Evolutionary conservation across 2,113 vertebrate species (phyloP).

Genomic region (Festucalex cinctus): DNA sequence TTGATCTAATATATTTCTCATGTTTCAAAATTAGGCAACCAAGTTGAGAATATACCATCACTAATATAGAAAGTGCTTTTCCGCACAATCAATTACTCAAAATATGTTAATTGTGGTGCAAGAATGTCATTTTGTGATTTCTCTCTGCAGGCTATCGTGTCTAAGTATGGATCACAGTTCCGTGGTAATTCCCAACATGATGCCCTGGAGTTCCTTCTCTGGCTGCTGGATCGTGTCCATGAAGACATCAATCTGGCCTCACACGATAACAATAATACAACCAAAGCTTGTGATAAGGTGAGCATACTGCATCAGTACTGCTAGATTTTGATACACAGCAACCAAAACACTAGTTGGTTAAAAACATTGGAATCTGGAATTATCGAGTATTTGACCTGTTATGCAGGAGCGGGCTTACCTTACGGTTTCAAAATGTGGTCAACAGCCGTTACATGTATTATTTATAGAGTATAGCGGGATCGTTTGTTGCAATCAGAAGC

Average conservation of each 20-base stretch:
- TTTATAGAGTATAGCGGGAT: background rate
- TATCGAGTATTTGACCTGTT: no score
- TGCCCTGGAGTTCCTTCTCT: conserved; percentile 93
- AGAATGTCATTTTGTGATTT: background rate
- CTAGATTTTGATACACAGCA: background rate
- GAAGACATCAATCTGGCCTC: conserved; percentile 83
- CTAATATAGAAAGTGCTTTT: background rate
- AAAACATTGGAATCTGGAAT: no score
- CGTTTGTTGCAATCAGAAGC: conserved; percentile 1
- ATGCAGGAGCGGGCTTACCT: background rate
- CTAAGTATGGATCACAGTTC: conserved; percentile 89
- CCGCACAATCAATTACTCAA: background rate
- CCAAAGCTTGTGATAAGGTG: conserved; percentile 72
- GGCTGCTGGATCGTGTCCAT: conserved; percentile 89
- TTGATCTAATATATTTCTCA: background rate
- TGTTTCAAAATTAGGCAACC: background rate
- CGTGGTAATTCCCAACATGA: conserved; percentile 92
- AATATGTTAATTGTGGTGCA: background rate
- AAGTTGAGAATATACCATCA: background rate
- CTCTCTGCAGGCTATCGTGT: conserved; percentile 80
- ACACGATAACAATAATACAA: conserved; percentile 64
- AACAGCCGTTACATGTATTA: conserved; percentile 4
- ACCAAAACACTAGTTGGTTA: background rate
- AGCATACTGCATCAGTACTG: conserved; percentile 15
- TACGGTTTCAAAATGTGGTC: conserved; percentile 5